These are phyloP conservation scores for Drosophila birchii DNA, from an alignment of 2,888 invertebrate genomes.

Conservation along the genomic window DNA sequence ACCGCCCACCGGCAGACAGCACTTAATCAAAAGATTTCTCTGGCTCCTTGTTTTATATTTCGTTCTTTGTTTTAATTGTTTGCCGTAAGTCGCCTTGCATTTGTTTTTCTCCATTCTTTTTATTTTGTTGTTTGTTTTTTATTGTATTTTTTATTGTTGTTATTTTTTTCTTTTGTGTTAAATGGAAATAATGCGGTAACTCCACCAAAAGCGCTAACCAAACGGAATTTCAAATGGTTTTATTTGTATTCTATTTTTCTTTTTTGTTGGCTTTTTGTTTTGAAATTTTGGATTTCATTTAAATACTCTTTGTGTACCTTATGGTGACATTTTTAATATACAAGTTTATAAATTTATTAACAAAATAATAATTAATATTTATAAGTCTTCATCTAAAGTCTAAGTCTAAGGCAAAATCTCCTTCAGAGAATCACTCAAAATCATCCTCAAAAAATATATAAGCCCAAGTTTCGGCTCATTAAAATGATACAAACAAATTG, in stretches of 20 bases:
- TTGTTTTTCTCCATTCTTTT: constrained; percentile 8
- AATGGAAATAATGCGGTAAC: constrained; percentile 3
- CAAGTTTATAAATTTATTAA: too few species aligned
- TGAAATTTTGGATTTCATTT: neutral
- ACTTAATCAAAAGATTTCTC: constrained; percentile 40
- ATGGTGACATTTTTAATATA: neutral
- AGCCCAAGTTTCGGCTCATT: neutral
- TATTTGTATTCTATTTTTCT: neutral
- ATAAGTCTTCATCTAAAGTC: too few species aligned
- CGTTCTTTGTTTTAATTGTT: constrained; percentile 25
- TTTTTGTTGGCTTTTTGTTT: neutral
- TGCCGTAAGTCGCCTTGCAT: constrained; percentile 31
- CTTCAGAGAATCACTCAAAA: too few species aligned
- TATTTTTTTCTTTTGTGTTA: neutral
- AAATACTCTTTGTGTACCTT: neutral
- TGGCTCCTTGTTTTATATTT: constrained; percentile 5
- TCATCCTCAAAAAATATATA: neutral
- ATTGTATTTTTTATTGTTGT: neutral
- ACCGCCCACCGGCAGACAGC: constrained; percentile 25
- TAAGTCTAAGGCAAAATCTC: too few species aligned
- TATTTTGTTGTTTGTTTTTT: too few species aligned
- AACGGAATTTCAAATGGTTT: constrained; percentile 19
- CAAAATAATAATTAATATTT: too few species aligned
- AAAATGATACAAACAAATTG: neutral
- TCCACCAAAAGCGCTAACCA: constrained; percentile 2